phyloP scores from a whole-genome alignment of 2,113 vertebrate genomes.

The Alligator sinensis region DNA sequence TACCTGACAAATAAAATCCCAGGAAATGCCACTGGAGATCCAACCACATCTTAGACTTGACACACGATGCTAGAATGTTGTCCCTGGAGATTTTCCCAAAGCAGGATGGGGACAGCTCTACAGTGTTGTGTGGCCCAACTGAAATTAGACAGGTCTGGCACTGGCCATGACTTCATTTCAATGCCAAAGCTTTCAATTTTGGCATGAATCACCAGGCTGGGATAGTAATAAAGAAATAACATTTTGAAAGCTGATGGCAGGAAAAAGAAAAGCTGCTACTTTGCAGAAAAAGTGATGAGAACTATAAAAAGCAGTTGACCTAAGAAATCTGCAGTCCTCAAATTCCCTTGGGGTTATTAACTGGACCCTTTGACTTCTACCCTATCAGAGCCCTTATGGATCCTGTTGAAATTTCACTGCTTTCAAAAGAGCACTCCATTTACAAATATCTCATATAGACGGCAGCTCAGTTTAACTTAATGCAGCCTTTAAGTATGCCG shows the following conservation, averaged over 20 bases:
- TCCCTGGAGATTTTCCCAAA: background rate
- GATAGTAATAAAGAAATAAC: background rate
- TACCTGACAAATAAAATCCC: background rate
- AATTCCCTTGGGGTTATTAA: background rate
- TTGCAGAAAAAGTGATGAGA: background rate
- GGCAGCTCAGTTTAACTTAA: background rate
- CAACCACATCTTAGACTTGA: background rate
- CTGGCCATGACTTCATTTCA: background rate
- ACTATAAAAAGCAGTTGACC: background rate
- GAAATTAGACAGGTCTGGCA: background rate
- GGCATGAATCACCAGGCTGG: background rate
- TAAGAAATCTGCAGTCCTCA: background rate
- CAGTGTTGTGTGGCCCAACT: background rate
- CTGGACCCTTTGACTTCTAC: background rate
- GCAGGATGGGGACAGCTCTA: background rate
- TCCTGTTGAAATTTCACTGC: background rate
- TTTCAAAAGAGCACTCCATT: background rate
- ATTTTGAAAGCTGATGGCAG: background rate
- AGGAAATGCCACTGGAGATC: background rate
- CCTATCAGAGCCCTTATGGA: background rate
- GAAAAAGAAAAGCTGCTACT: too few species aligned
- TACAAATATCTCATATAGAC: background rate
- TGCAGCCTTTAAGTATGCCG: background rate
- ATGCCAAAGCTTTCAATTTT: background rate
- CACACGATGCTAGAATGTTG: background rate